Evolutionary conservation across 2,888 invertebrate genomes (phyloP), one percentile per base, ranked within the genome.

Genomic region (Lordiphosa andalusiaca): DNA sequence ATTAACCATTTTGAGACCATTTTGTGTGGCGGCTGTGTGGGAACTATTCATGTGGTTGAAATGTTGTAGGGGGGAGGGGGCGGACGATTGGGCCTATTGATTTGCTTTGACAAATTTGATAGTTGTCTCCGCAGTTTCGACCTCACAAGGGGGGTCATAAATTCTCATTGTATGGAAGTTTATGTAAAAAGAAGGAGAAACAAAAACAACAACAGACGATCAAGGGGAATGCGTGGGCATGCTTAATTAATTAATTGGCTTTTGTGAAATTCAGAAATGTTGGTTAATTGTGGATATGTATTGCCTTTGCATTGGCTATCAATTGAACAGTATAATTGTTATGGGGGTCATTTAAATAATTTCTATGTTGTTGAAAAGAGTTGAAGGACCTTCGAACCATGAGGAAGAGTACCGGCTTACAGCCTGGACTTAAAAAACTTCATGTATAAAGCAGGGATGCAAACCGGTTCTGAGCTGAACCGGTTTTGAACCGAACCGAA

Each of bases 191-290:
- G 35, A 74, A 67, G 70, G 51, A 30, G 0, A 7, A 44, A 73
- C 66, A 71, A 0, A 7, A 30, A 30, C 30, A 30, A 30, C 7
- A 30, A 12, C 25, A 25, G 3, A 6, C 36, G 36, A 30, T 46
- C 46, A 38, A 40, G 12, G 62, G 21, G 30, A 3, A 33, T 41
- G 59, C 50, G 63, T 63, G 65, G 63, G 56, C 37, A 16, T 62
- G 47, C 38, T 84, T 77, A 84, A 84, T 80, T 84, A 77, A 81
- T 80, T 81, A 77, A 80, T 80, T 80, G 80, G 50, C 66, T 60
- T 50, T 51, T 51, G 33, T 36, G 19, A 67, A 67, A 62, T 66
- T 66, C 49, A 61, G 52, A 53, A 40, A 44, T 44, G 44, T 44
- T 44, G 44, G 33, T 44, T 33, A 33, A 44, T 44, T 44, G 48